A percentile compares a stretch with the other conserved stretches of the same genome.
Conservation (phyloP, 2,797 vertebrate genomes). For the Xenentodon cancila region DNA sequence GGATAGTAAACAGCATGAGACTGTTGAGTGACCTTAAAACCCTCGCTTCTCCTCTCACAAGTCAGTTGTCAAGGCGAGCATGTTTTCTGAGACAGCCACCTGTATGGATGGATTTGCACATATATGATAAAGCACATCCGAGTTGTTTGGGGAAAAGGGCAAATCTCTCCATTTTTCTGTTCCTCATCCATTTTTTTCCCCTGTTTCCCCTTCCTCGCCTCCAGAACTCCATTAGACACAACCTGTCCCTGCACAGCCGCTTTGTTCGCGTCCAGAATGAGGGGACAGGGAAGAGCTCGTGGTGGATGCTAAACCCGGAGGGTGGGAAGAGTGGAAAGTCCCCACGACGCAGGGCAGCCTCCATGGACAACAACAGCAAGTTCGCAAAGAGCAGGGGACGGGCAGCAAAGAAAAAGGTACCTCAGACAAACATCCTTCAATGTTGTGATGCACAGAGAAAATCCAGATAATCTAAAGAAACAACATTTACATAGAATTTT, state of each 20-base stretch:
- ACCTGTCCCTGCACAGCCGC: conserved; percentile 97
- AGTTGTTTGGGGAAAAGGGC: conserved; percentile 68
- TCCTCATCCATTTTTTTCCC: conserved; percentile 20
- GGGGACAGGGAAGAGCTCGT: conserved; percentile 98
- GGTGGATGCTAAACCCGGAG: conserved; percentile 99
- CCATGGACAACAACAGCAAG: conserved; percentile 99
- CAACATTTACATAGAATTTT: too few species aligned
- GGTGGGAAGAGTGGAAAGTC: conserved; percentile 98
- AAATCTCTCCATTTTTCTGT: conserved; percentile 59
- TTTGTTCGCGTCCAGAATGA: conserved; percentile 98
- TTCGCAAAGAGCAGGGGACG: conserved; percentile 96
- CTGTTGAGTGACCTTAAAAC: conserved; percentile 59
- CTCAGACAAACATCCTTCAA: too few species aligned
- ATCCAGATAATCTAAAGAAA: too few species aligned
- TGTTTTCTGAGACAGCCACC: conserved; percentile 51
- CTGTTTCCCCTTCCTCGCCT: conserved; percentile 46
- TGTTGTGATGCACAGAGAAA: too few species aligned
- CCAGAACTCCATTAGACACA: conserved; percentile 98
- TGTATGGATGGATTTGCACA: conserved; percentile 76
- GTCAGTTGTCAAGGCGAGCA: conserved; percentile 31
- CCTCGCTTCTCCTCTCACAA: conserved; percentile 36
- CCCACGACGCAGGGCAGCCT: conserved; percentile 93
- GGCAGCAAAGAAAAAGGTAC: conserved; percentile 97
- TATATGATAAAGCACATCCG: conserved; percentile 45
- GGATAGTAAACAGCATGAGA: conserved; percentile 36